phyloP scores from a whole-genome alignment of 2,888 invertebrate genomes.

The Prenolepis imparis region DNA sequence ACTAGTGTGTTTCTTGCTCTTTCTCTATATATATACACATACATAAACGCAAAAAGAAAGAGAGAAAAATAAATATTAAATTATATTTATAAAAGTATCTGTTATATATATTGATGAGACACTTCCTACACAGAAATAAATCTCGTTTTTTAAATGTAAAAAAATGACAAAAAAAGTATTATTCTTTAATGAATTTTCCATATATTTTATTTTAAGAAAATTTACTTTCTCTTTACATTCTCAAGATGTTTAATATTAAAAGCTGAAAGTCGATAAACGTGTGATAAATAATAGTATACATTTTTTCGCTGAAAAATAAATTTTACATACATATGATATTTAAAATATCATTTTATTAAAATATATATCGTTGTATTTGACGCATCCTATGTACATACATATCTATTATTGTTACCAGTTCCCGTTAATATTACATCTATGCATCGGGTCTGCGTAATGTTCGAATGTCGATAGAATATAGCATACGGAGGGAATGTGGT shows the following conservation, averaged over 20 bases:
- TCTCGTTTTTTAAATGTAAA: background rate
- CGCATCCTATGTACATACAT: background rate
- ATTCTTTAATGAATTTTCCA: background rate
- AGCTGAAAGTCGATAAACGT: background rate
- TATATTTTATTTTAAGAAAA: background rate
- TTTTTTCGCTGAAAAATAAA: background rate
- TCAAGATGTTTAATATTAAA: background rate
- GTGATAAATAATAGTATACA: background rate
- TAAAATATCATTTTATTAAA: background rate
- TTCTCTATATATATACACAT: background rate
- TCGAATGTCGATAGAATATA: slow-evolving; percentile 33
- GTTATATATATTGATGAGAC: background rate
- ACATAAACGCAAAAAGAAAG: background rate
- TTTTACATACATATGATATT: background rate
- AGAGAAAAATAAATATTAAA: background rate
- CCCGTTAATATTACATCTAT: slow-evolving; percentile 27
- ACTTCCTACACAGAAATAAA: background rate
- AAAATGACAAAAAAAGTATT: background rate
- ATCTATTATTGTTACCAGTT: slow-evolving; percentile 51
- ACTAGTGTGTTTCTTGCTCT: background rate
- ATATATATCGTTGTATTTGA: background rate
- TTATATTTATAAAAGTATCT: background rate
- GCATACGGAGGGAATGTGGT: slow-evolving; percentile 46
- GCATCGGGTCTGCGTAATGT: background rate
- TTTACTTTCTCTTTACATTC: slow-evolving; percentile 9